A percentile compares a stretch with the other conserved stretches of the same genome.
phyloP scores from a whole-genome alignment of 2,888 invertebrate genomes.

The Pristionchus fissidentatus region DNA sequence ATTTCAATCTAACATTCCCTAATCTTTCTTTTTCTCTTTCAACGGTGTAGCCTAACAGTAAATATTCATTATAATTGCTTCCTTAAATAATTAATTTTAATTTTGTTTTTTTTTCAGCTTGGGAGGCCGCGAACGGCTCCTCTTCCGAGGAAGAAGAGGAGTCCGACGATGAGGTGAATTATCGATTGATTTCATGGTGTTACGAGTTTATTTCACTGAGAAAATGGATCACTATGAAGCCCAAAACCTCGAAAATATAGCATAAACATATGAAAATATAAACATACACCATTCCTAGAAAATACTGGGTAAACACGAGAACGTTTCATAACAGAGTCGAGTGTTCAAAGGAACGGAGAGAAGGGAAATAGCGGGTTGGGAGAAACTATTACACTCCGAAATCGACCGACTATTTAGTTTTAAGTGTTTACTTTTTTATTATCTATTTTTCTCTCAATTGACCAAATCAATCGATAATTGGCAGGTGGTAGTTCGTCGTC shows the following conservation, averaged over 20 bases:
- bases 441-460: background rate
- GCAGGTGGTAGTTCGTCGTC: constrained; percentile 46
- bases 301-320: background rate
- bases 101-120: constrained; percentile 37
- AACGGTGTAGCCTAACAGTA: no score
- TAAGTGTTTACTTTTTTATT: background rate
- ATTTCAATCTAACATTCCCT: background rate
- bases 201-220: no score
- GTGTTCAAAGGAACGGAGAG: background rate
- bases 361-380: background rate
- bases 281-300: no score
- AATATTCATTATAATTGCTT: no score
- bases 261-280: background rate
- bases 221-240: no score
- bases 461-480: no score
- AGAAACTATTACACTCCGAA: background rate
- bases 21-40: no score
- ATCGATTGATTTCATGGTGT: no score
- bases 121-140: constrained; percentile 47
- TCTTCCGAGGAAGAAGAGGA: constrained; percentile 49
- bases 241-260: background rate
- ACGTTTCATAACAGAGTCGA: background rate
- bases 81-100: no score
- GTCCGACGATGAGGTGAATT: constrained; percentile 48
- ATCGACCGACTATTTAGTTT: no score